Evolutionary conservation across 2,113 vertebrate genomes (phyloP).

Genomic region (Ovibos moschatus): DNA sequence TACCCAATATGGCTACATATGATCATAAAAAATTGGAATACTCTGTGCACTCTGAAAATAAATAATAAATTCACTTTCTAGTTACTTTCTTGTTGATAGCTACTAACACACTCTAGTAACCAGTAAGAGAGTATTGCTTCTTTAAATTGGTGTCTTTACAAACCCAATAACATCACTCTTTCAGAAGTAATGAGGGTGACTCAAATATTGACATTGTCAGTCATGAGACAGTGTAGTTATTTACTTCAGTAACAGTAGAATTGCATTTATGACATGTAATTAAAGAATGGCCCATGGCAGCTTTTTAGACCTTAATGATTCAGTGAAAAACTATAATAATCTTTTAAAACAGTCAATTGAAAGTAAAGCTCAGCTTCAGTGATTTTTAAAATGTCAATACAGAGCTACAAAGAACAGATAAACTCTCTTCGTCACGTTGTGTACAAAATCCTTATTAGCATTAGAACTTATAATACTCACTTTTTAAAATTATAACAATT

Average conservation of each 20-base stretch:
- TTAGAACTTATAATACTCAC: not conserved
- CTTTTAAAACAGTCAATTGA: constrained; percentile 51
- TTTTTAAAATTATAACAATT: constrained; percentile 29
- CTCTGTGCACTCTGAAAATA: not conserved
- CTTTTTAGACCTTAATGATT: constrained; percentile 61
- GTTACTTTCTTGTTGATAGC: not conserved
- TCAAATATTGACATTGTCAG: constrained; percentile 20
- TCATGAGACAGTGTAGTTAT: constrained; percentile 42
- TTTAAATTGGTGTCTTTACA: constrained; percentile 7
- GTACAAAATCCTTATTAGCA: not conserved
- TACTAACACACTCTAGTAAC: not conserved
- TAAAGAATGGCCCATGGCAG: constrained; percentile 49
- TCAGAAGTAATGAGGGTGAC: not conserved
- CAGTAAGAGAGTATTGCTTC: not conserved
- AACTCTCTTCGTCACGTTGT: constrained; percentile 21
- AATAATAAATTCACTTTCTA: not conserved
- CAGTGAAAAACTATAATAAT: constrained; percentile 48
- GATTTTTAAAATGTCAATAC: constrained; percentile 50
- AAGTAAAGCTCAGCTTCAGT: constrained; percentile 48
- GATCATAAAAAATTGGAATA: not conserved
- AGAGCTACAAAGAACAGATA: constrained; percentile 18
- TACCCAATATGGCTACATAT: not conserved
- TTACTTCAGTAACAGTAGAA: constrained; percentile 63
- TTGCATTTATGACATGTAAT: constrained; percentile 55
- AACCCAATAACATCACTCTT: not conserved